Conservation (phyloP, 2,888 invertebrate species). For the Willowsia nigromaculata region DNA sequence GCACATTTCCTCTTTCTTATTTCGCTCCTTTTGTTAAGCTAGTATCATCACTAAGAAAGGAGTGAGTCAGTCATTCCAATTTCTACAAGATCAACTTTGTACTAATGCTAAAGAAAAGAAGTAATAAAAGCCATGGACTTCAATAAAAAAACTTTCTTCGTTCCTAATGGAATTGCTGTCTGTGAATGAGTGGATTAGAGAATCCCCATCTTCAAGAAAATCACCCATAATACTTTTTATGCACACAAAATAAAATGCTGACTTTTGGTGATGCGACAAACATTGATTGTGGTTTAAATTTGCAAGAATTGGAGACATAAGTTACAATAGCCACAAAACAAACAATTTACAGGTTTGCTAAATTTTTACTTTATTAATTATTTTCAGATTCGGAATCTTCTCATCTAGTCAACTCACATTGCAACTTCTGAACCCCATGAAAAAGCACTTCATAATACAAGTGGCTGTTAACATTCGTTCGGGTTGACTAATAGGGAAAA, state of each 20-base stretch:
- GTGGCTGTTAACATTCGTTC: too few relatives aligned
- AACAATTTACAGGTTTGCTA: background rate
- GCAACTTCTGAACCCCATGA: background rate
- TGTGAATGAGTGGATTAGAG: conserved; percentile 8
- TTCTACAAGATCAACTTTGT: conserved; percentile 31
- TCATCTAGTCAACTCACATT: background rate
- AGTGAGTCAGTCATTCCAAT: conserved; percentile 54
- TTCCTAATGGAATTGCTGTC: conserved; percentile 57
- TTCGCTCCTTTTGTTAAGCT: background rate
- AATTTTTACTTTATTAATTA: background rate
- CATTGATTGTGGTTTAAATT: background rate
- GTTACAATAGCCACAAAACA: too few relatives aligned
- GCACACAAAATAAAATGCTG: background rate
- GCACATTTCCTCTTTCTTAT: conserved; percentile 2
- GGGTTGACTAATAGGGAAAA: background rate
- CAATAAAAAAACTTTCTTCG: conserved; percentile 29
- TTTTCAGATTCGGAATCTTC: background rate
- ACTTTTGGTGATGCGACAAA: background rate
- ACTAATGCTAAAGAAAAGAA: background rate
- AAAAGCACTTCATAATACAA: background rate
- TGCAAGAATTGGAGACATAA: too few relatives aligned
- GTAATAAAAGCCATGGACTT: background rate
- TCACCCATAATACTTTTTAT: background rate
- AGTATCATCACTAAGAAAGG: conserved; percentile 15
- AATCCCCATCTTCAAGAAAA: too few relatives aligned